These are phyloP conservation scores for Nothobranchius furzeri DNA, from an alignment of 2,113 vertebrate genomes.

Conservation along the genomic window DNA sequence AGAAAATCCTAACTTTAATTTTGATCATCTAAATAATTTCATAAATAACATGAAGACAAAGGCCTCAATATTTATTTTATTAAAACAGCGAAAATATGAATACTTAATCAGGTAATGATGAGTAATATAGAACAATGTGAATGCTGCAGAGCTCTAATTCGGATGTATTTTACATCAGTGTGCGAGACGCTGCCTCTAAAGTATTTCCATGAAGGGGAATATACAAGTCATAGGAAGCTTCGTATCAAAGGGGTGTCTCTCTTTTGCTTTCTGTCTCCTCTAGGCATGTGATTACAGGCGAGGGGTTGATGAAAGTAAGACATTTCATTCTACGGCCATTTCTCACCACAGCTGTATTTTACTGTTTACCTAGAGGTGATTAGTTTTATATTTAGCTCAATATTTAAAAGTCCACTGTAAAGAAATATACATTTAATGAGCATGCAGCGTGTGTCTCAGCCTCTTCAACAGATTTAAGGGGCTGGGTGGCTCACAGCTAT, in stretches of 20 bases:
- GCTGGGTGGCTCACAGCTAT: slow-evolving; percentile 71
- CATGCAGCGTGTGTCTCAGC: slow-evolving; percentile 58
- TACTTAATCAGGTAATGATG: slow-evolving; percentile 63
- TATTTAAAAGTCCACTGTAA: slow-evolving; percentile 42
- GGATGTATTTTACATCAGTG: slow-evolving; percentile 77
- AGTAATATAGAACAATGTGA: slow-evolving; percentile 71
- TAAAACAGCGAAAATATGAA: slow-evolving; percentile 71
- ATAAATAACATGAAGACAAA: slow-evolving; percentile 16
- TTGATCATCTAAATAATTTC: slow-evolving; percentile 20
- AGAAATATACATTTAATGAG: slow-evolving; percentile 63
- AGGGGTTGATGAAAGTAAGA: slow-evolving; percentile 39
- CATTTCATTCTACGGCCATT: slow-evolving; percentile 36
- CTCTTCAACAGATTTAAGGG: slow-evolving; percentile 65
- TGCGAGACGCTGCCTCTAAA: slow-evolving; percentile 66
- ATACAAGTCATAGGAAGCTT: slow-evolving; percentile 64
- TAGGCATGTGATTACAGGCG: slow-evolving; percentile 27
- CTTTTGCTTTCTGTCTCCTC: slow-evolving; percentile 39
- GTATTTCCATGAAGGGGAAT: slow-evolving; percentile 78
- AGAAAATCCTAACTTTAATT: too few species aligned
- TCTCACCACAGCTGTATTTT: slow-evolving; percentile 35
- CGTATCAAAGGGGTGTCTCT: slow-evolving; percentile 50
- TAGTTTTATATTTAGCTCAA: slow-evolving; percentile 34
- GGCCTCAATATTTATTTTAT: slow-evolving; percentile 16
- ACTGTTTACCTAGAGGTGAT: slow-evolving; percentile 57
- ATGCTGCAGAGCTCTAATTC: slow-evolving; percentile 62